phyloP scores from a whole-genome alignment of 2,113 vertebrate species.

The Calidris pugnax region DNA sequence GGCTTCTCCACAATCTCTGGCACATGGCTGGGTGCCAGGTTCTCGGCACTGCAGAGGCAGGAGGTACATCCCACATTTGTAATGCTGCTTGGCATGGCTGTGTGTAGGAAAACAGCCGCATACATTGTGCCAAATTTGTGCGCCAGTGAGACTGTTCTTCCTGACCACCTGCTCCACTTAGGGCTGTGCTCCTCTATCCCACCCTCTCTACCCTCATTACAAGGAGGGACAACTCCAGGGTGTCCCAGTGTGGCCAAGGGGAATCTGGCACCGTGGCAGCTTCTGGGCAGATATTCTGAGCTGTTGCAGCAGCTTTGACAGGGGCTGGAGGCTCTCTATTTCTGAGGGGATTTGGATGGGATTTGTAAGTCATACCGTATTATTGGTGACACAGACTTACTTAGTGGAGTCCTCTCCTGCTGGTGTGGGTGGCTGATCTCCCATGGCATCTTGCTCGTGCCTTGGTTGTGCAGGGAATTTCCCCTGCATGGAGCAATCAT shows the following conservation, averaged over 20 bases:
- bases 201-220: neutral
- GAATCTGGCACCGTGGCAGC: neutral
- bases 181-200: neutral
- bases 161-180: neutral
- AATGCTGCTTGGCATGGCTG: neutral
- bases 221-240: neutral
- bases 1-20: neutral
- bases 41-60: neutral
- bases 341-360: neutral
- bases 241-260: neutral
- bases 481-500: neutral
- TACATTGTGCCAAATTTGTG: neutral
- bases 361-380: neutral
- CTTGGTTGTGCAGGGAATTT: neutral
- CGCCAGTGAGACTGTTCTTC: neutral
- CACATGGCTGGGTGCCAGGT: neutral
- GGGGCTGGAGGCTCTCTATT: neutral
- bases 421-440: neutral
- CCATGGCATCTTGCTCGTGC: neutral
- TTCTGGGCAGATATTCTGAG: neutral
- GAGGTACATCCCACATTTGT: neutral
- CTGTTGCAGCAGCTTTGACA: neutral
- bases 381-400: neutral
- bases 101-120: accelerated
- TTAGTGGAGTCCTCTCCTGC: neutral